These are phyloP conservation scores for Palythoa heliodiscus DNA, from an alignment of 92 coral and sea anemone species.

Conservation along the genomic window DNA sequence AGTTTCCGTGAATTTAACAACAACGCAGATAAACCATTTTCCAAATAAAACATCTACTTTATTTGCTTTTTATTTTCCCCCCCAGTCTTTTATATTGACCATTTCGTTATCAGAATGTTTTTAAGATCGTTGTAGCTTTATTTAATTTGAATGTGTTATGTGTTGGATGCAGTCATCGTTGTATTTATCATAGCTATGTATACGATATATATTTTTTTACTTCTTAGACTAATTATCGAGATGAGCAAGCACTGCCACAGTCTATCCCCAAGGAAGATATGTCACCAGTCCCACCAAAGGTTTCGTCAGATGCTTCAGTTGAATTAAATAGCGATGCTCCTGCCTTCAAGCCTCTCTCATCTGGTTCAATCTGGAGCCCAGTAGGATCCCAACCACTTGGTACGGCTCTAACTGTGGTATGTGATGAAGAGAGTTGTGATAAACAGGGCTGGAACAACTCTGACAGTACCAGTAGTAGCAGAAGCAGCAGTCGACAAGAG, in stretches of 20 bases:
- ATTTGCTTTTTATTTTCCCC: no score
- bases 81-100: no score
- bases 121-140: no score
- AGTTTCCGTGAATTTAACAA: no score
- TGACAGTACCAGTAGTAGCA: conserved; percentile 95
- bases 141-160: no score
- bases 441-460: conserved; percentile 97
- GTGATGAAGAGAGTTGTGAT: conserved; percentile 84
- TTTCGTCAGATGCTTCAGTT: conserved; percentile 44
- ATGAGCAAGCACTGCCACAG: conserved; percentile 16
- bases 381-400: conserved; percentile 60
- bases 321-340: conserved; percentile 68
- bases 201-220: background rate
- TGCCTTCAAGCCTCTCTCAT: conserved; percentile 78
- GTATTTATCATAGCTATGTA: no score
- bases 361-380: conserved; percentile 92
- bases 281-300: conserved; percentile 56
- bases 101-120: no score
- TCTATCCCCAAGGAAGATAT: conserved; percentile 43
- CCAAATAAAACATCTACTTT: no score
- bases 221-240: conserved; percentile 22
- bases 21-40: no score
- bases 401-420: conserved; percentile 71
- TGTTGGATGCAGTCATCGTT: no score
- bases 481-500: conserved; percentile 98